A percentile compares a stretch with the other conserved stretches of the same genome.
Conservation (phyloP, 2,797 vertebrate genomes). For the Leucoraja ocellata region DNA sequence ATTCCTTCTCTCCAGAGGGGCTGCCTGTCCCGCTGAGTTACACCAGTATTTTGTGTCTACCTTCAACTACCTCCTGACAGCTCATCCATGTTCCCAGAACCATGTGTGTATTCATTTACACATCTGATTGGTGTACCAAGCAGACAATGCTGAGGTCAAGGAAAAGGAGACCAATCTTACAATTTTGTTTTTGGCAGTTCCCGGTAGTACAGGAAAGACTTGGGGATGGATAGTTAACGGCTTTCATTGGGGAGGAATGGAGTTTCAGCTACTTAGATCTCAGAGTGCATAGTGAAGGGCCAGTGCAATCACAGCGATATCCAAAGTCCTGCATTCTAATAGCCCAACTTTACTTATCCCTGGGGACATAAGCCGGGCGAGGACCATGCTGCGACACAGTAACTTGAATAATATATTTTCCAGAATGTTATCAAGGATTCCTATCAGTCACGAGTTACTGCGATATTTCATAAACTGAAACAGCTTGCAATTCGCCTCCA, state of each 20-base stretch:
- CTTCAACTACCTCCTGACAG: too few species aligned
- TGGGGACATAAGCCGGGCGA: not conserved
- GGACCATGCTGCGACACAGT: not conserved
- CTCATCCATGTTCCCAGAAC: too few species aligned
- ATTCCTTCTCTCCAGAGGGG: too few species aligned
- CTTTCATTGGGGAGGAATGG: not conserved
- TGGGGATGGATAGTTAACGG: not conserved
- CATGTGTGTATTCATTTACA: not conserved
- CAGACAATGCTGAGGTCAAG: not conserved
- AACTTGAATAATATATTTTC: not conserved
- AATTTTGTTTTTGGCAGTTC: not conserved
- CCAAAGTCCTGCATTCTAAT: not conserved
- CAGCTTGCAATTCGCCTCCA: not conserved
- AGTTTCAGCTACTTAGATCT: not conserved
- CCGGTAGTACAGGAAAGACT: not conserved
- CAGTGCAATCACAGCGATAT: not conserved
- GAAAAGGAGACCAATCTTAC: not conserved
- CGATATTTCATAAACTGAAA: not conserved
- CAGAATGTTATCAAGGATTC: not conserved
- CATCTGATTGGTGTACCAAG: not conserved
- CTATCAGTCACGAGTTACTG: not conserved
- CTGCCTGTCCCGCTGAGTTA: too few species aligned
- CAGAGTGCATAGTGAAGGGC: not conserved
- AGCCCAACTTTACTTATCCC: not conserved
- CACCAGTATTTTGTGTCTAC: too few species aligned